phyloP scores from a whole-genome alignment of 1,140 invertebrate species.

The Monochamus saltuarius region DNA sequence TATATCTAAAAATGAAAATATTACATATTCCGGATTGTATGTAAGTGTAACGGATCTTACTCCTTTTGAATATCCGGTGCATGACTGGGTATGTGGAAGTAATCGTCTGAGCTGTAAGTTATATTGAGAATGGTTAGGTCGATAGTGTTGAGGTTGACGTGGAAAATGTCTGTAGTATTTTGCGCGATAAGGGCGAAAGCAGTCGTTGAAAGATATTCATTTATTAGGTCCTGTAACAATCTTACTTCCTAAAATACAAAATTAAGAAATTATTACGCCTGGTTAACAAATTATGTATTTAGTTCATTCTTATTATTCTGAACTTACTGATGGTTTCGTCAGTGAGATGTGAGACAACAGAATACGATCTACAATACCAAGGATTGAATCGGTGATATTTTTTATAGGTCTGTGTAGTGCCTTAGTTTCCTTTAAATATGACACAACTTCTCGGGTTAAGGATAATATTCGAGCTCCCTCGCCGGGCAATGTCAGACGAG shows the following conservation, averaged over 20 bases:
- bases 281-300: too few relatives aligned
- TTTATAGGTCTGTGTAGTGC: not conserved
- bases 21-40: too few relatives aligned
- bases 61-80: too few relatives aligned
- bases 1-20: not conserved
- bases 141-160: slow-evolving; percentile 19
- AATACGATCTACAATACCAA: slow-evolving; percentile 17
- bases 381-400: slow-evolving; percentile 19
- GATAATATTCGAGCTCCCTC: slow-evolving; percentile 59
- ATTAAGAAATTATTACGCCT: not conserved
- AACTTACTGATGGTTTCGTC: slow-evolving; percentile 20
- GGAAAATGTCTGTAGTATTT: slow-evolving; percentile 4
- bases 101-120: slow-evolving; percentile 8
- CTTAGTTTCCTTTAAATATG: slow-evolving; percentile 49
- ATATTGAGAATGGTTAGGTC: slow-evolving; percentile 22
- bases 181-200: slow-evolving; percentile 5
- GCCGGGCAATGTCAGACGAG: slow-evolving; percentile 55
- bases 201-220: slow-evolving; percentile 19
- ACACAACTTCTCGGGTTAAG: slow-evolving; percentile 55
- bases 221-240: slow-evolving; percentile 13
- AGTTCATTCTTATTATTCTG: too few relatives aligned
- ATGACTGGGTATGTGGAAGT: slow-evolving; percentile 9
- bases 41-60: too few relatives aligned
- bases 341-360: slow-evolving; percentile 21
- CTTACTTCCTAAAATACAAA: slow-evolving; percentile 24